These are phyloP conservation scores for Lepidurus arcticus DNA, from an alignment of 1,140 invertebrate genomes.

Conservation along the genomic window DNA sequence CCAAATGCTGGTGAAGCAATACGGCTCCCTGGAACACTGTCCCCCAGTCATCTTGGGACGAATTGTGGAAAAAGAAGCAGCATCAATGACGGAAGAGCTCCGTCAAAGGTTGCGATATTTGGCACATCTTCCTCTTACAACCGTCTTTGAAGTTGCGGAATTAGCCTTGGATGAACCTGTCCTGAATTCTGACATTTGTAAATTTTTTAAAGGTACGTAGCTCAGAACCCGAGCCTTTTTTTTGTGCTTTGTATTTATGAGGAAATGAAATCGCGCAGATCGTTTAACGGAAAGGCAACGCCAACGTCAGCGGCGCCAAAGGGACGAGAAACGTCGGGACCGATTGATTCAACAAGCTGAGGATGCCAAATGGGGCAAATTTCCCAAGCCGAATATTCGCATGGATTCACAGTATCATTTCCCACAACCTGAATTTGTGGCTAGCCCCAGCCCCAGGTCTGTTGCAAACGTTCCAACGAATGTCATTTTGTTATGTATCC, in stretches of 20 bases:
- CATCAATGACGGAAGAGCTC: slow-evolving; percentile 74
- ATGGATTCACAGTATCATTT: slow-evolving; percentile 60
- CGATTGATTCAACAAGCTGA: slow-evolving; percentile 64
- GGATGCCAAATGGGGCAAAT: slow-evolving; percentile 61
- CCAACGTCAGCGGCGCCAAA: slow-evolving; percentile 55
- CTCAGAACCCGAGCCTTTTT: slow-evolving; percentile 22
- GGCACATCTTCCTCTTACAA: slow-evolving; percentile 80
- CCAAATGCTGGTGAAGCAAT: slow-evolving; percentile 78
- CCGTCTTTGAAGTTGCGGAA: slow-evolving; percentile 84
- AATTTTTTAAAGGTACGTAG: slow-evolving; percentile 57
- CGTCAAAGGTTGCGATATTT: slow-evolving; percentile 71
- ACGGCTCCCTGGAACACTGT: slow-evolving; percentile 70
- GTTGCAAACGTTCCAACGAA: background rate
- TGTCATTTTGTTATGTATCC: background rate
- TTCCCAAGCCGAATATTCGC: slow-evolving; percentile 50
- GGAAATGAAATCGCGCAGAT: slow-evolving; percentile 43
- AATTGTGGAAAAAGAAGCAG: slow-evolving; percentile 76
- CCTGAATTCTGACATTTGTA: slow-evolving; percentile 59
- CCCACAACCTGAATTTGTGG: slow-evolving; percentile 46
- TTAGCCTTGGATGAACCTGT: slow-evolving; percentile 66
- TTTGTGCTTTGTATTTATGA: slow-evolving; percentile 29
- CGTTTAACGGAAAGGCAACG: slow-evolving; percentile 60
- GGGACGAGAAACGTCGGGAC: slow-evolving; percentile 64
- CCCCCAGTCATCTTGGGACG: slow-evolving; percentile 64
- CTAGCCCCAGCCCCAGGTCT: slow-evolving; percentile 4